These are phyloP conservation scores for Apolygus lucorum DNA, from an alignment of 1,140 invertebrate genomes.

Conservation along the genomic window DNA sequence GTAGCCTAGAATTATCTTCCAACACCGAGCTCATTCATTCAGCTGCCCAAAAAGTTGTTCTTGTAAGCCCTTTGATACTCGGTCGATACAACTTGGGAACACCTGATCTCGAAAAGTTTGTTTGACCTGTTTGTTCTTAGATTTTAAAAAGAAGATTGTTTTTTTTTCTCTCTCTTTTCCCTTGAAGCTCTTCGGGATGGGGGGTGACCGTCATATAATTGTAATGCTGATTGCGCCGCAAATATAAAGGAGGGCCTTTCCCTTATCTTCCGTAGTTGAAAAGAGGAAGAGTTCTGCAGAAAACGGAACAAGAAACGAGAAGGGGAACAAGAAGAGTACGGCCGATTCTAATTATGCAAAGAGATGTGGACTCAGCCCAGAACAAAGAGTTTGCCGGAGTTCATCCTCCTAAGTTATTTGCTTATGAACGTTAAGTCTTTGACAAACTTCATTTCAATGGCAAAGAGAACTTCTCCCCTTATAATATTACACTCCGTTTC, in stretches of 20 bases:
- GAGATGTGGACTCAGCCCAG: constrained; percentile 12
- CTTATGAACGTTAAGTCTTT: constrained; percentile 15
- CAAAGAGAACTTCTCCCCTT: neutral
- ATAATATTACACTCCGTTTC: neutral
- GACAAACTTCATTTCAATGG: constrained; percentile 16
- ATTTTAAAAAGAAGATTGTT: too few species aligned
- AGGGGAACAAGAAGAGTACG: neutral
- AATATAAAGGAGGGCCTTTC: neutral
- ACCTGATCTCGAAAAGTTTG: too few species aligned
- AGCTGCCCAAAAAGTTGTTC: too few species aligned
- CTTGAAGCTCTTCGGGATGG: neutral
- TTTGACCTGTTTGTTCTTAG: neutral
- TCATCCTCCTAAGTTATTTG: constrained; percentile 10
- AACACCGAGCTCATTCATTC: too few species aligned
- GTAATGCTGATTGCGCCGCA: neutral
- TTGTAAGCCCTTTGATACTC: too few species aligned
- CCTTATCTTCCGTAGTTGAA: neutral
- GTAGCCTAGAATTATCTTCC: too few species aligned
- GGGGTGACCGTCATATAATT: neutral
- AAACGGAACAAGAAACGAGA: neutral
- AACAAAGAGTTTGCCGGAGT: neutral
- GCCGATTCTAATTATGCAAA: constrained; percentile 15
- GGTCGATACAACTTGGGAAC: too few species aligned
- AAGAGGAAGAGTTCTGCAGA: neutral
- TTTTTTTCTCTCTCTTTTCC: neutral